Evolutionary conservation across 2,113 vertebrate genomes (phyloP).

Genomic region (Passer domesticus): DNA sequence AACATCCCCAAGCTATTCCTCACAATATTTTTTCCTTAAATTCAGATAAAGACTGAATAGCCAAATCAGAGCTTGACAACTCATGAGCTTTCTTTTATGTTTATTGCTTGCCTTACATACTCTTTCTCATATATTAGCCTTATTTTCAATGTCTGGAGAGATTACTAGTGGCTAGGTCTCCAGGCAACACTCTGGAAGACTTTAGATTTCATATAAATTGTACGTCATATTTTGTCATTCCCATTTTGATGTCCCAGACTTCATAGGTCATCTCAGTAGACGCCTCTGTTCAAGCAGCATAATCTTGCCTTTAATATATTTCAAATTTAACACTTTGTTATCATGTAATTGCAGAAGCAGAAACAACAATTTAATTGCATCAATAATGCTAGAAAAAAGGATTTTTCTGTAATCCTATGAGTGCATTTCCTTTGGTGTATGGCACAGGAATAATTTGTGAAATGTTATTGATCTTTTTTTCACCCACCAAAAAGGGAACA

Average conservation of each 20-base stretch:
- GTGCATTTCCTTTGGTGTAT: background rate
- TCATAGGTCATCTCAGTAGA: constrained; percentile 11
- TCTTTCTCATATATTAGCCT: background rate
- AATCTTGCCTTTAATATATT: background rate
- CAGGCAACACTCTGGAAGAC: background rate
- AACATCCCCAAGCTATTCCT: background rate
- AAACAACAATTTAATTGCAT: background rate
- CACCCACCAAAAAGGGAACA: background rate
- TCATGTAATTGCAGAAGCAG: background rate
- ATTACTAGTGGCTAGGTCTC: constrained; percentile 2
- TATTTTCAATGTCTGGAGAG: background rate
- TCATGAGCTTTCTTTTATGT: constrained; percentile 4
- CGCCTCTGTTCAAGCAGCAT: background rate
- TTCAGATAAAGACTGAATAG: background rate
- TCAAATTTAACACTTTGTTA: background rate
- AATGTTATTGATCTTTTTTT: background rate
- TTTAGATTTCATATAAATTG: constrained; percentile 23
- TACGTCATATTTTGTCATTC: constrained; percentile 24
- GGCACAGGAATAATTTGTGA: background rate
- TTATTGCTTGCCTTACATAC: constrained; percentile 1
- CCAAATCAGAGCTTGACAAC: background rate
- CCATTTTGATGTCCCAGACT: background rate
- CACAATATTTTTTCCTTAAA: background rate
- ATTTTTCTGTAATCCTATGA: background rate
- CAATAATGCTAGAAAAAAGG: background rate